These are phyloP conservation scores for Drosophila hydei DNA, from an alignment of 1,140 invertebrate species.

Conservation along the genomic window DNA sequence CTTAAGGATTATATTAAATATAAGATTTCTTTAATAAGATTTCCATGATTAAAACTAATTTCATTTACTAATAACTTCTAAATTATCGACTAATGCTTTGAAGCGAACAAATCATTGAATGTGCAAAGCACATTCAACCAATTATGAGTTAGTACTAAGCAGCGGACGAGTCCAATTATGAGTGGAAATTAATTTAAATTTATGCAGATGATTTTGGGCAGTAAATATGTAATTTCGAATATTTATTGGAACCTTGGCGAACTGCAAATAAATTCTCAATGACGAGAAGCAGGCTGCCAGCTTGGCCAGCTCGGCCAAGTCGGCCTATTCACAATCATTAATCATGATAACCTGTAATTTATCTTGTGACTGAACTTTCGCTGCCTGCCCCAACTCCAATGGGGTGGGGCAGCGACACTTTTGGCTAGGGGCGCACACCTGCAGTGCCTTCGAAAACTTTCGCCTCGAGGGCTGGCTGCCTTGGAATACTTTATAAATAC, in stretches of 20 bases:
- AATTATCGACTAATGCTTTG: no score
- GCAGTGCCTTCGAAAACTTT: slow-evolving; percentile 47
- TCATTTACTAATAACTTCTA: no score
- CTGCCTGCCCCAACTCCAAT: slow-evolving; percentile 28
- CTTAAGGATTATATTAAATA: no score
- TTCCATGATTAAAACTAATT: no score
- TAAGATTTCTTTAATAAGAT: no score
- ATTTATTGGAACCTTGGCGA: slow-evolving; percentile 27
- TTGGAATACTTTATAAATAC: slow-evolving; percentile 75
- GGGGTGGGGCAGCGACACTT: not conserved
- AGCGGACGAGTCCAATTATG: not conserved
- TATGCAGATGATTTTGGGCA: slow-evolving; percentile 21
- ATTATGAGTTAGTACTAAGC: not conserved
- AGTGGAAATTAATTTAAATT: not conserved
- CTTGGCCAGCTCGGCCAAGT: not conserved
- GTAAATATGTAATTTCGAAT: slow-evolving; percentile 17
- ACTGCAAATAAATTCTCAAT: slow-evolving; percentile 37
- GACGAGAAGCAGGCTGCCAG: slow-evolving; percentile 14
- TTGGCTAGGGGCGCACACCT: slow-evolving; percentile 33
- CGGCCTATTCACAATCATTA: slow-evolving; percentile 72
- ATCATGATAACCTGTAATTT: slow-evolving; percentile 77
- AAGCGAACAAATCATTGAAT: no score
- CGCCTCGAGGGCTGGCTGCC: slow-evolving; percentile 35
- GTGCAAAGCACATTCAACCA: not conserved
- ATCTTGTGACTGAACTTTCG: slow-evolving; percentile 52